Evolutionary conservation across 1,140 invertebrate genomes (phyloP), one percentile per base, ranked within the genome.

Genomic region (Cydia amplana): DNA sequence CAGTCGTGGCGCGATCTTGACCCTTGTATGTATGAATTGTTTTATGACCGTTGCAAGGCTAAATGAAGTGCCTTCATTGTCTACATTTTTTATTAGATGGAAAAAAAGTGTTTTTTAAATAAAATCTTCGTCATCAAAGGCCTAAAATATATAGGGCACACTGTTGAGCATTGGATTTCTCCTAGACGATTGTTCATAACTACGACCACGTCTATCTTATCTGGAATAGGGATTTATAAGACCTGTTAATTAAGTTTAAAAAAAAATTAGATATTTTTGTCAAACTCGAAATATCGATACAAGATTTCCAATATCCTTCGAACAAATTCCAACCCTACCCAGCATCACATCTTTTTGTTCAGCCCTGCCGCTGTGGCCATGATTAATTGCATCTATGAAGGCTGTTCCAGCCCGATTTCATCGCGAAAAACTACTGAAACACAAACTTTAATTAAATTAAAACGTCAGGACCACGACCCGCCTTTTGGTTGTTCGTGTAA

Each of bases 341-440:
- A 75, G 75, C 67, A 78, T 49, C 82, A 82, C 63, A 75, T 75
- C 77, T 79, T 79, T 83, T 87, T 85, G 86, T 86, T 78, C 83
- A 79, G 77, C 78, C 74, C 76, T 78, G 81, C 79, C 82, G 74
- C n/a, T 75, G 49, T 78, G 77, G 79, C 87, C 84, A 90, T 90
- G 87, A 90, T 90, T 88, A 90, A 90, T 90, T 77, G 79, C 83
- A 80, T 87, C 85, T 86, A 88, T 85, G 87, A 87, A 85, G 86
- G 83, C 78, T 55, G 46, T 82, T 82, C 77, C 81, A 76, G 75
- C 49, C 77, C 79, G 76, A 79, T 80, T 78, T 79, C 80, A 82
- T 78, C 83, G 79, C 77, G 83, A 85, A 88, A 88, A 88, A 83
- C 83, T 85, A 75, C 74, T 77, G 78, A 79, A 79, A 81, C 63